Conservation (phyloP, 1,140 invertebrate genomes). For the Diprion similis region DNA sequence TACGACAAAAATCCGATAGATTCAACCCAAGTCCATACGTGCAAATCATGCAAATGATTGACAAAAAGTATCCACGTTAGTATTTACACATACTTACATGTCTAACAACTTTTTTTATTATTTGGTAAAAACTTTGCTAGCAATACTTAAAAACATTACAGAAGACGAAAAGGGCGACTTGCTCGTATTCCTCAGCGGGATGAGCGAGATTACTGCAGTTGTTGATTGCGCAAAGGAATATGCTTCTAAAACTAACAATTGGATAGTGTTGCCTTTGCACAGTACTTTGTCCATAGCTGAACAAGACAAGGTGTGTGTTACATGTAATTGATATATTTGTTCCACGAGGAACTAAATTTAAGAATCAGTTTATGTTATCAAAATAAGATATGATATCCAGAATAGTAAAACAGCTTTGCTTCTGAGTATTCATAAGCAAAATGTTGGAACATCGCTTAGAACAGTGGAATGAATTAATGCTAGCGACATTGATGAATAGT, state of each 20-base stretch:
- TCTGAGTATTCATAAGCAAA: no score
- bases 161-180: constrained; percentile 91
- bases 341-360: constrained; percentile 18
- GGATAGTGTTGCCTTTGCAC: constrained; percentile 96
- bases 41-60: constrained; percentile 90
- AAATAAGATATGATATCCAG: not conserved
- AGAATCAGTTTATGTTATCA: not conserved
- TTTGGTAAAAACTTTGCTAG: constrained; percentile 16
- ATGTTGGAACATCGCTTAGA: no score
- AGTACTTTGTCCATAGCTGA: constrained; percentile 91
- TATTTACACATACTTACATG: constrained; percentile 28
- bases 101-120: not conserved
- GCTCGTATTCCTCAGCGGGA: constrained; percentile 95
- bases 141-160: constrained; percentile 51
- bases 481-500: no score
- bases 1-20: constrained; percentile 71
- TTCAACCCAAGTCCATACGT: constrained; percentile 93
- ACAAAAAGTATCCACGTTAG: constrained; percentile 83
- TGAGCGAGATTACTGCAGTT: constrained; percentile 92
- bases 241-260: constrained; percentile 78
- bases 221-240: constrained; percentile 89
- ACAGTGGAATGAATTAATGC: no score
- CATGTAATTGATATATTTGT: constrained; percentile 15
- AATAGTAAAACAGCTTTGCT: not conserved
- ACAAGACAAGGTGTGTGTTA: constrained; percentile 86